Evolutionary conservation across 2,113 vertebrate genomes (phyloP), one percentile per base, ranked within the genome.

Genomic region (Oryzias woworae): DNA sequence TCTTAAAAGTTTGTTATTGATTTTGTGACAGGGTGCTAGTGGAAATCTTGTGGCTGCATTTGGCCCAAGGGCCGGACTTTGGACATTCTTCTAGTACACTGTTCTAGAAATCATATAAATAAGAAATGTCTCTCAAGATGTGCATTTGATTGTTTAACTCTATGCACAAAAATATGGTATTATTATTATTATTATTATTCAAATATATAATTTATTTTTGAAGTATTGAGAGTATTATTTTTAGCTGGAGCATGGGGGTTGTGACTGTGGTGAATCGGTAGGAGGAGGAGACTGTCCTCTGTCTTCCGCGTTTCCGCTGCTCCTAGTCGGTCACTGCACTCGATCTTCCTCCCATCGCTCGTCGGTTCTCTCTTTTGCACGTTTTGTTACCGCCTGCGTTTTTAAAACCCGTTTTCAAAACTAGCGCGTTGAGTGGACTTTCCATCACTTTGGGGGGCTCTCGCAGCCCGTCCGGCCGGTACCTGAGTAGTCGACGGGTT

Each of bases 241-340:
- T 36, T 36, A 36, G 36, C 26, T 6, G 26, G 26, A 57, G 48
- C 57, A 20, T 10, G 64, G 20, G 64, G 20, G 75, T 49, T 64
- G 70, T 61, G 68, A 57, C 56, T 53, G 58, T 31, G 42, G 8
- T 60, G 47, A 13, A 12, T 58, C 75, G 50, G 77, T 75, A 84
- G 89, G 84, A 69, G 90, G 87, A 79, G 90, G 87, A 79, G 85
- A 69, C 66, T 49, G 49, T 28, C 58, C 20, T 43, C 59, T 5
- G 60, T 74, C 74, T 89, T 89, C 91, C 88, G 86, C 69, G 66
- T 82, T 66, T 70, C 47, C 49, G 18, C 56, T 64, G 23, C 13
- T 67, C 43, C 14, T 77, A 56, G 42, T 28, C 74, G 36, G 36
- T 36, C 36, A 13, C 36, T 36, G 8, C 10, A 2, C 36, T 61